Evolutionary conservation across 2,113 vertebrate species (phyloP).

Genomic region (Thryonomys swinderianus): DNA sequence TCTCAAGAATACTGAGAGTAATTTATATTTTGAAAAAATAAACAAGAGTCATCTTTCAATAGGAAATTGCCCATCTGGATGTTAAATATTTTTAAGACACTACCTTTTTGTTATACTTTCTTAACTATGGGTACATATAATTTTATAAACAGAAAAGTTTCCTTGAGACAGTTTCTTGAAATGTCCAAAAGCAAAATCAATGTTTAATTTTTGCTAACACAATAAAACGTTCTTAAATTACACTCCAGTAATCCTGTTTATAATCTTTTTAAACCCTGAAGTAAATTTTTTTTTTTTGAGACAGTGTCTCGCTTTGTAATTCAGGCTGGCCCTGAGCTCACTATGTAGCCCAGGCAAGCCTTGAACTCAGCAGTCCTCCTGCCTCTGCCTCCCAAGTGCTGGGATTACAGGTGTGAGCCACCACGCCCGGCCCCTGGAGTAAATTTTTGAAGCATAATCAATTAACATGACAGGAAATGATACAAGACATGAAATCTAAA

Average conservation of each 20-base stretch:
- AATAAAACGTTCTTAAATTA: neutral
- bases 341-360: no score
- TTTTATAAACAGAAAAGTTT: slow-evolving; percentile 5
- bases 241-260: neutral
- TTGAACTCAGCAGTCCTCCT: no score
- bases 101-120: neutral
- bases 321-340: no score
- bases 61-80: neutral
- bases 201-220: neutral
- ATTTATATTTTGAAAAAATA: neutral
- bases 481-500: neutral
- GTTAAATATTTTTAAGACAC: neutral
- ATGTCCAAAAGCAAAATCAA: neutral
- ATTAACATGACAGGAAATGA: neutral
- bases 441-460: neutral
- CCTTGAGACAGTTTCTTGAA: neutral
- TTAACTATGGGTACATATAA: neutral
- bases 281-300: slow-evolving; percentile 25
- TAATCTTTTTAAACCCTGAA: neutral
- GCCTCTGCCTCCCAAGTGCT: no score
- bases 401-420: no score
- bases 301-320: no score
- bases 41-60: neutral
- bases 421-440: no score
- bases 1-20: neutral